Conservation (phyloP, 64 coral and sea anemone species). For the Catalaphyllia jardinei region DNA sequence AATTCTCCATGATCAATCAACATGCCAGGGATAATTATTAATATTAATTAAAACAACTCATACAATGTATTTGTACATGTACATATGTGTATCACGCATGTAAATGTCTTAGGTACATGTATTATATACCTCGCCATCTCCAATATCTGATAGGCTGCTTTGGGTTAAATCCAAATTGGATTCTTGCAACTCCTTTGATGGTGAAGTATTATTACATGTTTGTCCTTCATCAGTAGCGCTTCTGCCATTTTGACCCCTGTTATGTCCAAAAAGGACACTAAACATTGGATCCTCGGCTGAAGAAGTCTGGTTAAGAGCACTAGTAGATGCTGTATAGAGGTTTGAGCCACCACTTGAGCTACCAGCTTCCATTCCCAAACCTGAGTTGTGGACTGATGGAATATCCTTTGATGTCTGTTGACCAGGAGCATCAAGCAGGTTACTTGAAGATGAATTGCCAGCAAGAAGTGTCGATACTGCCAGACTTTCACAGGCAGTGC, state of each 20-base stretch:
- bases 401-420: background rate
- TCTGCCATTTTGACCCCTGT: background rate
- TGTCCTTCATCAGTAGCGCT: background rate
- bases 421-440: slow-evolving; percentile 14
- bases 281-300: slow-evolving; percentile 15
- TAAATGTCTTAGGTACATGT: no score
- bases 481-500: slow-evolving; percentile 83
- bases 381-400: background rate
- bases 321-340: background rate
- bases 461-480: background rate
- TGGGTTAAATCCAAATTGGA: slow-evolving; percentile 6
- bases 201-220: background rate
- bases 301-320: slow-evolving; percentile 4
- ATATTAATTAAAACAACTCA: background rate
- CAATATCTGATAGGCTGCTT: slow-evolving; percentile 11
- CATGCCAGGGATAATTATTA: no score
- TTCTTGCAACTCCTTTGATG: slow-evolving; percentile 16
- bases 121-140: slow-evolving; percentile 34
- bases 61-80: no score
- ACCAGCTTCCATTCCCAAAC: background rate
- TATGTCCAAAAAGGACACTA: slow-evolving; percentile 27
- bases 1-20: no score
- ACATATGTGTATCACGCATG: no score
- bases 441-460: background rate
- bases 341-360: background rate